Evolutionary conservation across 1,140 invertebrate genomes (phyloP), one percentile per base, ranked within the genome.

Genomic region (Littorina saxatilis): DNA sequence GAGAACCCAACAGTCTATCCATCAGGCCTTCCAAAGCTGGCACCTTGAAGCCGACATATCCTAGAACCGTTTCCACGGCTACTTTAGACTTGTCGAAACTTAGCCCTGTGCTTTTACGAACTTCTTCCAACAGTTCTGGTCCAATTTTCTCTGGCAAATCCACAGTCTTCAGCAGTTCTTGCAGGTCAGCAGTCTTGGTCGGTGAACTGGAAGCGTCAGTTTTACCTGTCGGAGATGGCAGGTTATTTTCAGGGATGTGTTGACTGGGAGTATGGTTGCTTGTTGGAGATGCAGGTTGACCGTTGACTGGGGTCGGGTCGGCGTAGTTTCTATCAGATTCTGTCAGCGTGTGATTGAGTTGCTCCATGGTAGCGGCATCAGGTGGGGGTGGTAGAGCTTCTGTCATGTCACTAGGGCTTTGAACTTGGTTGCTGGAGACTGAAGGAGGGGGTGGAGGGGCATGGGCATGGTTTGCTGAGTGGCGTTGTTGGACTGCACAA

Each of bases 11-110:
- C 70, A 90, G 85, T 72, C 85, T 83, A 55, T 86, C 87, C 85
- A 92, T 90, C 7, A 88, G 20, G 23, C 72, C 47, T 47, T 86
- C 83, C 27, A 91, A 50, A 37, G 86, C 84, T 20, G 87, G 91
- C 58, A 89, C 81, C 52, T 83, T 89, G 75, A 80, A 73, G 13
- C 85, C 85, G 70, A 94, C 85, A 76, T 90, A 88, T 52, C 87
- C 84, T 1, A 97, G 93, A 1, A 97, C 96, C 40, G 96, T 96
- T 81, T 95, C 95, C 35, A 97, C 94, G 52, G 96, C 96, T 43
- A 97, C 94, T 90, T 96, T 95, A 0, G 96, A 97, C 94, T 97
- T 95, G 87, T 97, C 96, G 91, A 97, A 96, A 88, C 96, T 97
- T 11, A 98, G 94, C 84, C 96, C 95, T 0, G 97, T 97, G 88